Conservation (phyloP, 2,797 vertebrate species). For the Peromyscus eremicus region DNA sequence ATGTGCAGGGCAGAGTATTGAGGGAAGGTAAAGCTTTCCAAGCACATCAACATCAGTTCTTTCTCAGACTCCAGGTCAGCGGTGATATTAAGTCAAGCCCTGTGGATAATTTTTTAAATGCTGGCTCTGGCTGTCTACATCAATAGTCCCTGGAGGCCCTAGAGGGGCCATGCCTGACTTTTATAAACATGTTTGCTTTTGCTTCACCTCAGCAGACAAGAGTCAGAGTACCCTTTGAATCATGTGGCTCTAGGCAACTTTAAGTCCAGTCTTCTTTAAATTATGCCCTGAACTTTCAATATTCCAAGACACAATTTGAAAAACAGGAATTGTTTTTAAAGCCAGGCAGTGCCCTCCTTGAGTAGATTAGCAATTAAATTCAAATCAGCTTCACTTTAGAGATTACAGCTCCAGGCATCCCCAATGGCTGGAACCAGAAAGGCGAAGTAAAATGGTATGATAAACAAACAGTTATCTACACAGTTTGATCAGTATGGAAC, state of each 20-base stretch:
- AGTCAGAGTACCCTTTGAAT: slow-evolving; percentile 67
- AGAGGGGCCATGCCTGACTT: slow-evolving; percentile 71
- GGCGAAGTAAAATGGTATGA: slow-evolving; percentile 51
- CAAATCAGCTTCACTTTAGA: slow-evolving; percentile 74
- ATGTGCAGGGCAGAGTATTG: not conserved
- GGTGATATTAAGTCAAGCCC: slow-evolving; percentile 75
- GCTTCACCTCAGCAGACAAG: slow-evolving; percentile 58
- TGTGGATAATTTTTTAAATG: slow-evolving; percentile 78
- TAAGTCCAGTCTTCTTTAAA: slow-evolving; percentile 71
- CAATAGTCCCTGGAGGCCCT: slow-evolving; percentile 60
- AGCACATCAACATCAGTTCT: slow-evolving; percentile 56
- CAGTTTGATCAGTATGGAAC: slow-evolving; percentile 74
- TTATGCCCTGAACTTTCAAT: slow-evolving; percentile 74
- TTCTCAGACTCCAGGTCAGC: slow-evolving; percentile 67
- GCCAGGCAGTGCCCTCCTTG: slow-evolving; percentile 8
- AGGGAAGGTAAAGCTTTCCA: slow-evolving; percentile 65
- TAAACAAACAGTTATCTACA: slow-evolving; percentile 77
- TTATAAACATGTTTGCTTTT: slow-evolving; percentile 78
- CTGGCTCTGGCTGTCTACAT: slow-evolving; percentile 73
- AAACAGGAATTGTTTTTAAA: slow-evolving; percentile 54
- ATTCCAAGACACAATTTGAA: slow-evolving; percentile 69
- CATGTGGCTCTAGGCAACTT: slow-evolving; percentile 73
- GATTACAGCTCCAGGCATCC: slow-evolving; percentile 69
- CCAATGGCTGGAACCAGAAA: slow-evolving; percentile 49
- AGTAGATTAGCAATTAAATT: slow-evolving; percentile 73